A percentile compares a stretch with the other conserved stretches of the same genome.
phyloP scores from a whole-genome alignment of 2,888 invertebrate species.

The Andricus curvator region DNA sequence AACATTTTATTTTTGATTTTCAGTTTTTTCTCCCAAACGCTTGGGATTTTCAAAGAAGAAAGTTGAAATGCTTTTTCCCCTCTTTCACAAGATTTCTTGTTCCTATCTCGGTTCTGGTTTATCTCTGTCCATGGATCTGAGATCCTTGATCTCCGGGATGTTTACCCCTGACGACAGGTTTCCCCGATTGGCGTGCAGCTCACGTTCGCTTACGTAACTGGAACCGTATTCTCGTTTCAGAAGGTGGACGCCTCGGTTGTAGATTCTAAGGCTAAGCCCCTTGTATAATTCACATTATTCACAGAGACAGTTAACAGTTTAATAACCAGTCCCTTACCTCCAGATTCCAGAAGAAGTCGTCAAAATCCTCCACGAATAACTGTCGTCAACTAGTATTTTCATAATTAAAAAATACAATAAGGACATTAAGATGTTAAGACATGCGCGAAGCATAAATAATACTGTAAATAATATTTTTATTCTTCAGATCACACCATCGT shows the following conservation, averaged over 20 bases:
- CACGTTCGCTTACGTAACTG: conserved; percentile 37
- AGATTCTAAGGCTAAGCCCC: background rate
- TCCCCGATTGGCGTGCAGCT: conserved; percentile 32
- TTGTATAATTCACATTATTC: background rate
- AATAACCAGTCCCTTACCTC: conserved; percentile 26
- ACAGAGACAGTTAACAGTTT: conserved; percentile 24
- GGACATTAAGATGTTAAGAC: too few relatives aligned
- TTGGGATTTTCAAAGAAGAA: background rate
- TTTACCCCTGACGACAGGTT: conserved; percentile 33
- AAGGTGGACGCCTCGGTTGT: conserved; percentile 21
- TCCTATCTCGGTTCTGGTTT: background rate
- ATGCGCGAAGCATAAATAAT: too few relatives aligned
- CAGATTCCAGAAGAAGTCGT: conserved; percentile 12
- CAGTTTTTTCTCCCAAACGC: too few relatives aligned
- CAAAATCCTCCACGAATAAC: background rate
- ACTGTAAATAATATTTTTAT: too few relatives aligned
- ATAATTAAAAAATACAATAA: too few relatives aligned
- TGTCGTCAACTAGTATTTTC: background rate
- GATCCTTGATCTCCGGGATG: conserved; percentile 35
- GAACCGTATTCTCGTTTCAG: conserved; percentile 35
- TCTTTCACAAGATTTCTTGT: background rate
- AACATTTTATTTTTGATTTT: too few relatives aligned
- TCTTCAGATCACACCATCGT: too few relatives aligned
- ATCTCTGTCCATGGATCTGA: conserved; percentile 8
- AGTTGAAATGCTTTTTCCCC: background rate